Evolutionary conservation across 1,140 invertebrate genomes (phyloP), one percentile per base, ranked within the genome.

Genomic region (Ceratina japonica): DNA sequence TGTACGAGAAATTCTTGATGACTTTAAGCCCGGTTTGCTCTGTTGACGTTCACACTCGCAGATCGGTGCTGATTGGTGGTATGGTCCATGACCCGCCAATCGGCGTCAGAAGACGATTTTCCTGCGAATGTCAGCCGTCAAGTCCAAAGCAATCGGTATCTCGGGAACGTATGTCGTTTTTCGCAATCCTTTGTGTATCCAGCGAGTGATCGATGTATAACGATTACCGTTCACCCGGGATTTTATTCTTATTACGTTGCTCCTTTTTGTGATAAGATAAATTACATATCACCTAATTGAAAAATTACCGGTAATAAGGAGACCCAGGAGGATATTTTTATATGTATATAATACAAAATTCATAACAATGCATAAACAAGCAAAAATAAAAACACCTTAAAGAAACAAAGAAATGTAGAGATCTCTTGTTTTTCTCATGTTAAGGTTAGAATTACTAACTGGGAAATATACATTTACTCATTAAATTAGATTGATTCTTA

Each of bases 111-210:
- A 27, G 58, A 73, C 56, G 72, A 52, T 77, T 78, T 70, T 73
- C 62, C 61, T 69, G 75, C 83, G 83, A 85, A 75, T 86, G 84
- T 86, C 79, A 85, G 82, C 76, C 82, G 81, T 84, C 76, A 79
- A 22, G 68, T 68, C 78, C 63, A 27, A 63, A 15, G 54, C 80
- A 71, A 73, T 73, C 81, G 72, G 58, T 76, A 63, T 76, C 77
- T 74, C 63, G 69, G 24, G 79, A 69, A 80, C 66, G 66, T 83
- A 71, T 79, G 76, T 69, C 83, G 66, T 59, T 75, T 83, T 71
- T 66, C 78, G 70, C 74, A 80, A 80, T 80, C 62, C 71, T 84
- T 72, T 75, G 76, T 75, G 44, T 71, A 70, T 61, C 54, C 61
- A 64, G n/a, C 52, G 62, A 79, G 66, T 79, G 77, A 74, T 73